phyloP scores from a whole-genome alignment of 2,113 vertebrate species.

The Lagopus muta region DNA sequence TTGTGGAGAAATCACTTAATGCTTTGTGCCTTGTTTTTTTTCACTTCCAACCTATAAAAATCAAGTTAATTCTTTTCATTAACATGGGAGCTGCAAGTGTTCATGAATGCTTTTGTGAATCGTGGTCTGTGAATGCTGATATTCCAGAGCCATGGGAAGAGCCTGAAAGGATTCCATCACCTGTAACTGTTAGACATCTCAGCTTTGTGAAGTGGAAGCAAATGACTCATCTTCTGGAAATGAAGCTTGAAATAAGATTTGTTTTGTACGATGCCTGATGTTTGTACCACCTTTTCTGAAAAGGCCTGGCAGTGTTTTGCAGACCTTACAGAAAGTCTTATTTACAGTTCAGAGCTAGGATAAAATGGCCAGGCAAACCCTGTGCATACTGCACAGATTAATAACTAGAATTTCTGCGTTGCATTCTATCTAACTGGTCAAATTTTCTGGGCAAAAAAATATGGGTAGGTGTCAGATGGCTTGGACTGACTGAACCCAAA shows the following conservation, averaged over 20 bases:
- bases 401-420: background rate
- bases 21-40: background rate
- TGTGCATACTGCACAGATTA: background rate
- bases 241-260: background rate
- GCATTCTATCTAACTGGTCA: background rate
- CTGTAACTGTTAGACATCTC: background rate
- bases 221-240: conserved; percentile 21
- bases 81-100: background rate
- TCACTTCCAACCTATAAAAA: conserved; percentile 9
- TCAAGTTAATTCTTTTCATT: conserved; percentile 17
- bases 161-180: conserved; percentile 31
- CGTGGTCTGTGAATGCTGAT: conserved; percentile 23
- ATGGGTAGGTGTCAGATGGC: rapidly evolving
- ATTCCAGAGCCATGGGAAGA: background rate
- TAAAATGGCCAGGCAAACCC: background rate
- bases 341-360: background rate
- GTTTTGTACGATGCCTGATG: background rate
- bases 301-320: background rate
- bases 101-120: conserved; percentile 33
- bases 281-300: conserved; percentile 8
- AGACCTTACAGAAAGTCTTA: background rate
- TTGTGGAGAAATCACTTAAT: background rate
- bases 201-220: background rate
- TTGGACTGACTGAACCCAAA: background rate
- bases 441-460: background rate